Conservation (phyloP, 2,797 vertebrate genomes). For the Cryptoblepharus egeriae region DNA sequence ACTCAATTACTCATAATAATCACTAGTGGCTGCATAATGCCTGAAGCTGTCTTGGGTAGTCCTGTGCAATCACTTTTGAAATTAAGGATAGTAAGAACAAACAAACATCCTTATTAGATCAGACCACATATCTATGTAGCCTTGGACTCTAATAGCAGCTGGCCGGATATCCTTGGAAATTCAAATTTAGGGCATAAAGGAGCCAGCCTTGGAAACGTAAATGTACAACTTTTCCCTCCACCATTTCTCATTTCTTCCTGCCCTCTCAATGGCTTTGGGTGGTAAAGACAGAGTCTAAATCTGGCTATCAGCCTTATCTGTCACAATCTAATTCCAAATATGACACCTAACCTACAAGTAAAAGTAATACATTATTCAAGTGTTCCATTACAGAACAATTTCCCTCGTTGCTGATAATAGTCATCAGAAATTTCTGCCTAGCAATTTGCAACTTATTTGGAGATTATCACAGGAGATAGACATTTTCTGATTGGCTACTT, state of each 20-base stretch:
- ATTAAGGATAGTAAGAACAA: not conserved
- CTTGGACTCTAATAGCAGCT: too few relatives aligned
- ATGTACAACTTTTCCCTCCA: not conserved
- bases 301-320: slow-evolving; percentile 7
- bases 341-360: slow-evolving; percentile 20
- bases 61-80: not conserved
- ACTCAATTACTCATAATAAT: not conserved
- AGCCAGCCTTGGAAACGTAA: not conserved
- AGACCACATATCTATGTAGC: not conserved
- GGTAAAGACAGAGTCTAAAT: not conserved
- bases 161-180: not conserved
- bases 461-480: slow-evolving; percentile 31
- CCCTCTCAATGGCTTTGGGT: not conserved
- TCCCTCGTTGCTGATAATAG: slow-evolving; percentile 36
- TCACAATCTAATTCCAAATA: slow-evolving; percentile 22
- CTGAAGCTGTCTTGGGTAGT: not conserved
- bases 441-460: slow-evolving; percentile 38
- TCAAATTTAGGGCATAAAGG: not conserved
- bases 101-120: not conserved
- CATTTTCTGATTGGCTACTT: slow-evolving; percentile 16
- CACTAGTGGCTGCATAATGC: not conserved
- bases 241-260: not conserved
- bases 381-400: slow-evolving; percentile 26
- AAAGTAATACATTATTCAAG: slow-evolving; percentile 28
- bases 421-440: slow-evolving; percentile 23